Percentiles rank a stretch among this genome's conserved stretches.
phyloP scores from a whole-genome alignment of 37 sponge, comb jelly and placozoan species.

The Theonella swinhoei region DNA sequence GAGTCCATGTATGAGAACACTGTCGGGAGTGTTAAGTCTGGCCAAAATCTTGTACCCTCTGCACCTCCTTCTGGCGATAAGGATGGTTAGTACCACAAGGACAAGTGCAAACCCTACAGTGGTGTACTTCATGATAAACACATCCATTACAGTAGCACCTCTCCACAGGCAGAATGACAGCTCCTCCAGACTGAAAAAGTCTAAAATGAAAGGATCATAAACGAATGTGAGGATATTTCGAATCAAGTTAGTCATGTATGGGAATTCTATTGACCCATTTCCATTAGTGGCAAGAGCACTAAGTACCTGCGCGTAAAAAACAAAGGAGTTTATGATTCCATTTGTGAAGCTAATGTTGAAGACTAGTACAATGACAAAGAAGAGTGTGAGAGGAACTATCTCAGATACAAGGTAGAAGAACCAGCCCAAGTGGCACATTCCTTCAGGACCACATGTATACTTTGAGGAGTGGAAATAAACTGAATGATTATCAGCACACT shows the following conservation, averaged over 20 bases:
- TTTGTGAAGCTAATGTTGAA: constrained; percentile 46
- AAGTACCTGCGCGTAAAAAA: constrained; percentile 36
- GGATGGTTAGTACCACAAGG: not conserved
- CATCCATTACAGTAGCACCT: constrained; percentile 40
- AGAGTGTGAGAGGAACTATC: constrained; percentile 28
- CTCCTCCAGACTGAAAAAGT: constrained; percentile 30
- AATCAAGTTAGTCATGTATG: not conserved
- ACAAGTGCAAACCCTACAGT: constrained; percentile 42
- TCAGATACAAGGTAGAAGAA: constrained; percentile 45
- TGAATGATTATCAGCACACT: constrained; percentile 13
- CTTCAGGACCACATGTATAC: constrained; percentile 4
- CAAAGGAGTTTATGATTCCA: constrained; percentile 16
- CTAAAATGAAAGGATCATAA: constrained; percentile 37
- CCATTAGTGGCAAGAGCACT: constrained; percentile 10
- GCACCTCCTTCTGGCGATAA: not conserved
- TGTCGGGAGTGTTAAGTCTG: not conserved
- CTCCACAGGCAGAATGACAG: constrained; percentile 56
- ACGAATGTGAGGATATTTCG: not conserved
- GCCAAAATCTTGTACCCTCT: not conserved
- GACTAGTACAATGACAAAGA: constrained; percentile 24
- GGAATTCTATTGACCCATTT: constrained; percentile 7
- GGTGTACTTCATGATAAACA: constrained; percentile 38
- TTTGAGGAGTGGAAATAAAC: constrained; percentile 25
- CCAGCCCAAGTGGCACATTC: constrained; percentile 17
- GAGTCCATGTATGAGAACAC: constrained; percentile 15